These are phyloP conservation scores for Notolabrus celidotus DNA, from an alignment of 2,797 vertebrate species.

Conservation along the genomic window DNA sequence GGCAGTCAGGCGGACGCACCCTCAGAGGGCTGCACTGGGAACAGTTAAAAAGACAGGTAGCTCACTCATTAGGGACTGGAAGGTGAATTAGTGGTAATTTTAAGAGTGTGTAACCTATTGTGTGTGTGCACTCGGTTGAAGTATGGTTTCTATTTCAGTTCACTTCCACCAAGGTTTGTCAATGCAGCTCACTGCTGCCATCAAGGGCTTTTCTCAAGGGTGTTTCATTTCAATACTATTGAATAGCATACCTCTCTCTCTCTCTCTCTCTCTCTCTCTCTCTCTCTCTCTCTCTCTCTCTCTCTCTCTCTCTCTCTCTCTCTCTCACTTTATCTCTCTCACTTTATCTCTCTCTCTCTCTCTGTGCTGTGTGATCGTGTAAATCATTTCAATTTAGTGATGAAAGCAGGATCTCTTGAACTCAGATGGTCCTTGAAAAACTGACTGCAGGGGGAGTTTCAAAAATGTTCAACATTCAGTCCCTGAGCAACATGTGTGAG, in stretches of 20 bases:
- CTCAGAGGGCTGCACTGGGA: constrained; percentile 57
- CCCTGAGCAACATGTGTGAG: not conserved
- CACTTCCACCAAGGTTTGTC: constrained; percentile 34
- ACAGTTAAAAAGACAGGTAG: constrained; percentile 67
- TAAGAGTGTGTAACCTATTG: constrained; percentile 34
- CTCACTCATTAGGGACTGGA: constrained; percentile 53
- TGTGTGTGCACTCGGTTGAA: constrained; percentile 15
- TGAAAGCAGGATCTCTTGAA: constrained; percentile 51
- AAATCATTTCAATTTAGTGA: constrained; percentile 65
- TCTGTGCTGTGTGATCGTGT: constrained; percentile 38
- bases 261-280: constrained; percentile 21
- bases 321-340: too few species aligned
- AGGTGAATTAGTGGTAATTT: constrained; percentile 58
- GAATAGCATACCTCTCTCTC: constrained; percentile 56
- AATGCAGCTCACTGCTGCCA: constrained; percentile 24
- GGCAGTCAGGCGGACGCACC: constrained; percentile 49
- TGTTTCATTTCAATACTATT: constrained; percentile 57
- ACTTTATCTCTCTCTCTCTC: constrained; percentile 36
- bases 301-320: constrained; percentile 22
- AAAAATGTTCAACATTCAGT: constrained; percentile 24
- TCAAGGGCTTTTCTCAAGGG: constrained; percentile 67
- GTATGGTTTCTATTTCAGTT: constrained; percentile 51
- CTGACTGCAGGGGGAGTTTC: constrained; percentile 31
- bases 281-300: constrained; percentile 17
- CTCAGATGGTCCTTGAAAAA: constrained; percentile 28